phyloP scores from a whole-genome alignment of 2,797 vertebrate genomes.

The Anniella stebbinsi region DNA sequence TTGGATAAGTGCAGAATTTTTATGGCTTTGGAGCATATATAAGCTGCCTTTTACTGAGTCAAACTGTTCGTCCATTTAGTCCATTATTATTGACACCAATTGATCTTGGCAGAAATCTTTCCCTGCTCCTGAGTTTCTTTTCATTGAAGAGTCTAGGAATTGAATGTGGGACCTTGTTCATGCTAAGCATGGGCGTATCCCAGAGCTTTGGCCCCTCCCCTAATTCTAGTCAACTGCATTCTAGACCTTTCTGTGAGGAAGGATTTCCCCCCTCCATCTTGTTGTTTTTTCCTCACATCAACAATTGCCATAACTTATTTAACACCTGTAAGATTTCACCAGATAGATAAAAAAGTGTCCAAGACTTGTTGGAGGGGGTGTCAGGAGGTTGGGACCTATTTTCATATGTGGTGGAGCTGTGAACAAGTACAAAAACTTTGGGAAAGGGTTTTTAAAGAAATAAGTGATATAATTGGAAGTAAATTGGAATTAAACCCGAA shows the following conservation, averaged over 20 bases:
- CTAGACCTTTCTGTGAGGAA: background rate
- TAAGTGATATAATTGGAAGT: too few species aligned
- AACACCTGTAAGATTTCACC: too few species aligned
- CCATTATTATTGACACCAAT: background rate
- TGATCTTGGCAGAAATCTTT: background rate
- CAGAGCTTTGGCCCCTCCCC: background rate
- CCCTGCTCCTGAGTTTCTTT: background rate
- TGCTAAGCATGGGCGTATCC: background rate
- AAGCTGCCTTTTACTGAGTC: too few species aligned
- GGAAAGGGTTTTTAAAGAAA: too few species aligned
- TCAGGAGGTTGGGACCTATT: too few species aligned
- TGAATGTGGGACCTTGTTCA: background rate
- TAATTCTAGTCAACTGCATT: background rate
- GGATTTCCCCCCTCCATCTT: background rate
- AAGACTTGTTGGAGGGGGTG: too few species aligned
- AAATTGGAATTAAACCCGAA: too few species aligned
- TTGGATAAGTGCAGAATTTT: background rate
- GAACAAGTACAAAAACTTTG: too few species aligned
- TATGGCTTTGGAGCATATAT: background rate
- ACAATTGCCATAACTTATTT: background rate
- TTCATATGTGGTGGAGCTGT: too few species aligned
- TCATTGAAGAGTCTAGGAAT: background rate
- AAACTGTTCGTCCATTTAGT: too few species aligned
- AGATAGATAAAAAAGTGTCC: too few species aligned
- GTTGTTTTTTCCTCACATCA: background rate